phyloP scores from a whole-genome alignment of 2,888 invertebrate genomes.

The Ametastegia equiseti region DNA sequence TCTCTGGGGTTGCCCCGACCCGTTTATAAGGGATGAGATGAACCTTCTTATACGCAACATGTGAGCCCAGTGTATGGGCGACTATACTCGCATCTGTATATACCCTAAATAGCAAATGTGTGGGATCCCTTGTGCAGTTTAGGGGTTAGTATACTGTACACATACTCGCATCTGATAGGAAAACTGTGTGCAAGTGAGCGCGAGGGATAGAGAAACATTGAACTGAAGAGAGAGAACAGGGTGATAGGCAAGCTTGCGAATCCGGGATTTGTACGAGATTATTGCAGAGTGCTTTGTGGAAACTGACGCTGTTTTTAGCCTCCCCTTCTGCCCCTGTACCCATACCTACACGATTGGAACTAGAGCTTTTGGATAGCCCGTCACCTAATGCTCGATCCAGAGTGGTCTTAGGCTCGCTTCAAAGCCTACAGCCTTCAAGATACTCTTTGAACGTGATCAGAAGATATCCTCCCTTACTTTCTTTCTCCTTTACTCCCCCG shows the following conservation, averaged over 20 bases:
- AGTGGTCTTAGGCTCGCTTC: conserved; percentile 23
- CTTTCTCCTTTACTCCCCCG: background rate
- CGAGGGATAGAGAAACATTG: background rate
- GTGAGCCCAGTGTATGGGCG: background rate
- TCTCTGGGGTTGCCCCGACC: conserved; percentile 39
- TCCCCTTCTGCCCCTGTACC: background rate
- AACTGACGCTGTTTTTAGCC: conserved; percentile 44
- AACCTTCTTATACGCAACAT: conserved; percentile 39
- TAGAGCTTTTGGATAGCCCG: conserved; percentile 44
- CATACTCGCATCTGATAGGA: no score
- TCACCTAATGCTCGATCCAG: conserved; percentile 41
- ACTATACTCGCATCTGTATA: background rate
- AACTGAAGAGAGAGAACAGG: background rate
- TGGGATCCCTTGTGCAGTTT: background rate
- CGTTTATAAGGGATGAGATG: conserved; percentile 13
- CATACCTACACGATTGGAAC: conserved; percentile 34
- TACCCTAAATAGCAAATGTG: background rate
- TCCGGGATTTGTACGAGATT: conserved; percentile 52
- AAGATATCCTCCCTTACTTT: background rate
- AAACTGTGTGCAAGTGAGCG: background rate
- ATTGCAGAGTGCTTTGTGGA: conserved; percentile 53
- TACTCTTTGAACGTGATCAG: background rate
- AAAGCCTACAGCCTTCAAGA: conserved; percentile 1
- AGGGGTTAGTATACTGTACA: no score
- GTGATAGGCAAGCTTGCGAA: conserved; percentile 54